Evolutionary conservation across 2,888 invertebrate genomes (phyloP), one percentile per base, ranked within the genome.

Genomic region (Gandaritis pyraliata): DNA sequence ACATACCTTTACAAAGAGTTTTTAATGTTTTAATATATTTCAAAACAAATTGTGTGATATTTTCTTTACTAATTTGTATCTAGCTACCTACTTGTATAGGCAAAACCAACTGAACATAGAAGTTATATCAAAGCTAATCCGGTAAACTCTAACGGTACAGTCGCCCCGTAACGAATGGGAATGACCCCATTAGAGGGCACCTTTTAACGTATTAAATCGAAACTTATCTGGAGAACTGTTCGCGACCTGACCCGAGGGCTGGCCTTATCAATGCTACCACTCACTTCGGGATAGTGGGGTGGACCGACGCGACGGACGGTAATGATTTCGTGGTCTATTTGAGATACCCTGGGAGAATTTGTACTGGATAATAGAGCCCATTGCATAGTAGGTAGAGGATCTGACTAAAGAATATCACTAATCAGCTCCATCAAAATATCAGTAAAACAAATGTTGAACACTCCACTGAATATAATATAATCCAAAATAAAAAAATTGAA

Each of bases 201-300:
- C 90, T 91, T 92, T 92, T 90, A 89, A 89, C 85, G 88, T 90
- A 89, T 88, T 90, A 90, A 90, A 89, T 88, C 85, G 86, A 75
- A 81, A 86, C 83, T 88, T 88, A 88, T 87, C 86, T 82, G 76
- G 74, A 79, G 77, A 77, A 80, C 85, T 85, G 86, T 84, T 85
- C 82, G 65, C 85, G 75, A 77, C 68, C 80, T 86, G 81, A 84
- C 86, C 86, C 82, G 64, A 70, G 76, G 82, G 77, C 56, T 56
- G 46, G 75, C 70, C 81, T 85, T 86, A 85, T 86, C 83, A 72
- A 68, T 74, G 81, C 80, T 77, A 82, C 87, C 89, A 89, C 88
- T 90, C 87, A 82, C 83, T 84, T 80, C 72, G 70, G 68, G 70
- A 72, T 71, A 71, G 58, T 58, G 75, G 73, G 72, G 74, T 73